These are phyloP conservation scores for Drosophila lacertosa DNA, from an alignment of 1,140 invertebrate species.

Conservation along the genomic window DNA sequence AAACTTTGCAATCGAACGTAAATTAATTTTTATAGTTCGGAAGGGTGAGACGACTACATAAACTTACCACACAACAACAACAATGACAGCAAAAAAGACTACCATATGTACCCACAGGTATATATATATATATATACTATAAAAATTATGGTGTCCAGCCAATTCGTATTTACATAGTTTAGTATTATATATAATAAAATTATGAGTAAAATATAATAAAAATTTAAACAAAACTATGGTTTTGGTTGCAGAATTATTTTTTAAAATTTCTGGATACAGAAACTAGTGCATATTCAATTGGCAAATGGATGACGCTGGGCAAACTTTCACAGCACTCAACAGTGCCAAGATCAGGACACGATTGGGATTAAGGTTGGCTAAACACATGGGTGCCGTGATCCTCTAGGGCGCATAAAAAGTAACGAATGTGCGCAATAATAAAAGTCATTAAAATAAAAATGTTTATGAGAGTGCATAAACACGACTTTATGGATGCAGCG, in stretches of 20 bases:
- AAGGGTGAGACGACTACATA: constrained; percentile 34
- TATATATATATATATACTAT: neutral
- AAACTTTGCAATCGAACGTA: constrained; percentile 78
- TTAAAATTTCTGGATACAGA: neutral
- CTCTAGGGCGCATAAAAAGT: constrained; percentile 74
- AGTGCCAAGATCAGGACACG: constrained; percentile 32
- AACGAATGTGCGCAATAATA: constrained; percentile 83
- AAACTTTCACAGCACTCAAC: constrained; percentile 15
- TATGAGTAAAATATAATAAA: neutral
- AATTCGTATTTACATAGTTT: neutral
- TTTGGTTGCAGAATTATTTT: no score
- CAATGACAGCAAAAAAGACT: constrained; percentile 8
- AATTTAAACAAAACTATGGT: no score
- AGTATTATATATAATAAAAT: neutral
- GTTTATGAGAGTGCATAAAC: constrained; percentile 83
- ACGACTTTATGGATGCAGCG: constrained; percentile 60
- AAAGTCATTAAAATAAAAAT: constrained; percentile 83
- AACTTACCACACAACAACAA: constrained; percentile 33
- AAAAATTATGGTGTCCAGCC: no score
- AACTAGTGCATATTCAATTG: neutral
- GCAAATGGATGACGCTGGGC: neutral
- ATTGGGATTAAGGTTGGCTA: constrained; percentile 33
- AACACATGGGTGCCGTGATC: constrained; percentile 39
- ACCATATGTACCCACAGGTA: constrained; percentile 12
- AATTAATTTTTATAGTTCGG: constrained; percentile 76